phyloP scores from a whole-genome alignment of 2,888 invertebrate species.

The Graphium colonna region DNA sequence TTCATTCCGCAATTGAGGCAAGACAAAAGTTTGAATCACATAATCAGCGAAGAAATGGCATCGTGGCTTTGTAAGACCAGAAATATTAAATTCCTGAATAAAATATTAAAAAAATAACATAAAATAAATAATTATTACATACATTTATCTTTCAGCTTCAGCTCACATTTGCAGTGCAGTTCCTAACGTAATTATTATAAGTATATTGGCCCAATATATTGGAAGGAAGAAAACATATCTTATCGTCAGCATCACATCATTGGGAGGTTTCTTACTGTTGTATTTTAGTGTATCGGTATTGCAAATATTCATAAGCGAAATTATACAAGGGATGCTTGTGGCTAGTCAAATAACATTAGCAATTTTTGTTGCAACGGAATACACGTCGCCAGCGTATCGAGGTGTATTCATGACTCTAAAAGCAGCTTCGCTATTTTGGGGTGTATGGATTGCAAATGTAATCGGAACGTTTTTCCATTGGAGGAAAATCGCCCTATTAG shows the following conservation, averaged over 20 bases:
- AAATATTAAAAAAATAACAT: background rate
- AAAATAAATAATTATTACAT: background rate
- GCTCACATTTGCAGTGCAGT: conserved; percentile 7
- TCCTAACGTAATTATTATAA: background rate
- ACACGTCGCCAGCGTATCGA: conserved; percentile 23
- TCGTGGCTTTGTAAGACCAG: conserved; percentile 20
- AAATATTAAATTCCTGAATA: background rate
- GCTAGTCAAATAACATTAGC: conserved; percentile 12
- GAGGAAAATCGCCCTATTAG: conserved; percentile 26
- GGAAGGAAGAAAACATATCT: conserved; percentile 10
- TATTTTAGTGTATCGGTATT: conserved; percentile 25
- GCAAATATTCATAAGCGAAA: conserved; percentile 28
- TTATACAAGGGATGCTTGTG: conserved; percentile 23
- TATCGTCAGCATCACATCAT: background rate
- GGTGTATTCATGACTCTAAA: conserved; percentile 29
- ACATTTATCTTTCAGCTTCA: conserved; percentile 15
- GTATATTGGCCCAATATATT: conserved; percentile 5
- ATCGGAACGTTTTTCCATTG: conserved; percentile 30
- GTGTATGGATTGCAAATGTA: conserved; percentile 28
- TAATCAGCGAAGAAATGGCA: conserved; percentile 11
- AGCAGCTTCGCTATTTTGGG: conserved; percentile 28
- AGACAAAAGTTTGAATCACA: conserved; percentile 20
- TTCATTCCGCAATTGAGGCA: conserved; percentile 21
- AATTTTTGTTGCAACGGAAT: no score
- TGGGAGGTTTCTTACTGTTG: conserved; percentile 24